Conservation (phyloP, 2,797 vertebrate species). For the Adrianichthys oophorus region DNA sequence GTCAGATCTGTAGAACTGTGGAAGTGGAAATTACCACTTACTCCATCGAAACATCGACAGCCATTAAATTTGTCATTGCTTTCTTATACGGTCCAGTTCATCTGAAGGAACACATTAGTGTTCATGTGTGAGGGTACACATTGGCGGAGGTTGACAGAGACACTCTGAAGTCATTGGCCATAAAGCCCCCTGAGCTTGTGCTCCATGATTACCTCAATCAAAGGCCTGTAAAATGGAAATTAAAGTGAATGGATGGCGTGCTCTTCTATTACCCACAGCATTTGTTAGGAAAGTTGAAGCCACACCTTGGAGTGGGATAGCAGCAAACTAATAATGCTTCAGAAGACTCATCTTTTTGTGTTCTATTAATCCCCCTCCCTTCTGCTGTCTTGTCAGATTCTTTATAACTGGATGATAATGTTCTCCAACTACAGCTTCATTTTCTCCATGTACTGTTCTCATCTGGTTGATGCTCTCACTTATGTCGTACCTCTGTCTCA, state of each 20-base stretch:
- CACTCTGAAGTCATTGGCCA: conserved; percentile 26
- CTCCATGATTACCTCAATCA: conserved; percentile 63
- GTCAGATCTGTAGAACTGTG: conserved; percentile 30
- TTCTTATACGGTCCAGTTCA: conserved; percentile 54
- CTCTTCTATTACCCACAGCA: conserved; percentile 51
- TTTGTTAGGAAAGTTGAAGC: conserved; percentile 45
- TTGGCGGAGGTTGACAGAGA: conserved; percentile 20
- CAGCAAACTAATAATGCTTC: conserved; percentile 23
- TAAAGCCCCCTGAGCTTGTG: conserved; percentile 55
- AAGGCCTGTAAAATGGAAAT: conserved; percentile 72
- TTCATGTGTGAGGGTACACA: conserved; percentile 15
- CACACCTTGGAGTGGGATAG: conserved; percentile 32
- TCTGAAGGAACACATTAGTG: conserved; percentile 41
- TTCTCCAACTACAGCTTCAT: conserved; percentile 13
- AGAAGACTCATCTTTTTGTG: conserved; percentile 35
- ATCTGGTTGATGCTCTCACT: conserved; percentile 2
- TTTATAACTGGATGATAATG: conserved; percentile 13
- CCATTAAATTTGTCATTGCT: conserved; percentile 62
- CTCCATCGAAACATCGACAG: conserved; percentile 50
- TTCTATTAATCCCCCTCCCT: conserved; percentile 24
- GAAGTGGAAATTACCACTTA: conserved; percentile 56
- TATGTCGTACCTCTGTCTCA: conserved; percentile 3
- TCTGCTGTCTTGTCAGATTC: conserved; percentile 27
- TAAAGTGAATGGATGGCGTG: conserved; percentile 61
- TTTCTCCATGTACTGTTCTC: not conserved